phyloP scores from a whole-genome alignment of 2,113 vertebrate species.

The Hemicordylus capensis region DNA sequence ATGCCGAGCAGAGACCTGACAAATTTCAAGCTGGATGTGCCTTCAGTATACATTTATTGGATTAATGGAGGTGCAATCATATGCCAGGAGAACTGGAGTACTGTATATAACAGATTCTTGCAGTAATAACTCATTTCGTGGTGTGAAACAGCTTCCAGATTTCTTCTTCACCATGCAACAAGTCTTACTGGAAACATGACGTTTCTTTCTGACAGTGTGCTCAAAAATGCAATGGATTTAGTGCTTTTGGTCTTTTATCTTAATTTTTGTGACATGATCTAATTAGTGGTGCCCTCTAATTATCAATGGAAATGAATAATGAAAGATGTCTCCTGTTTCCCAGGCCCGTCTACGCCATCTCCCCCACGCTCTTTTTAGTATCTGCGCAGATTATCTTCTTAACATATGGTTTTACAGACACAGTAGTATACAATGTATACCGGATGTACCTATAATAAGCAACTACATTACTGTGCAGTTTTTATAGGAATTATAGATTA shows the following conservation, averaged over 20 bases:
- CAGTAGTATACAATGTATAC: slow-evolving; percentile 10
- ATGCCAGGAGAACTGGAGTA: not conserved
- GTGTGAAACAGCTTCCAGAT: not conserved
- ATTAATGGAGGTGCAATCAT: not conserved
- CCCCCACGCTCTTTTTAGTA: slow-evolving; percentile 46
- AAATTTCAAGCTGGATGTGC: not conserved
- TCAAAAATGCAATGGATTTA: slow-evolving; percentile 47
- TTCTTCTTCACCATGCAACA: not conserved
- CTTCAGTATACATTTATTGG: not conserved
- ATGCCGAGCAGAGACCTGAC: too few species aligned
- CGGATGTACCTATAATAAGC: slow-evolving; percentile 37
- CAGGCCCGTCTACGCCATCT: slow-evolving; percentile 45
- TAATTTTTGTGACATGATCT: slow-evolving; percentile 75
- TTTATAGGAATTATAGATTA: slow-evolving; percentile 18
- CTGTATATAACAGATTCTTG: not conserved
- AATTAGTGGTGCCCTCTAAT: slow-evolving; percentile 72
- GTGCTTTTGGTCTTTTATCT: slow-evolving; percentile 66
- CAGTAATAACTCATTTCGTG: not conserved
- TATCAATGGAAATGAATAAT: slow-evolving; percentile 72
- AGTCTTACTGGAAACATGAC: not conserved
- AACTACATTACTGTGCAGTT: slow-evolving; percentile 8
- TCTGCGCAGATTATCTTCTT: not conserved
- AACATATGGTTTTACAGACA: slow-evolving; percentile 40
- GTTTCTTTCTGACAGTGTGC: slow-evolving; percentile 7
- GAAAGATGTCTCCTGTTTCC: slow-evolving; percentile 72